Evolutionary conservation across 2,888 invertebrate species (phyloP).

Genomic region (Netelia melanura): DNA sequence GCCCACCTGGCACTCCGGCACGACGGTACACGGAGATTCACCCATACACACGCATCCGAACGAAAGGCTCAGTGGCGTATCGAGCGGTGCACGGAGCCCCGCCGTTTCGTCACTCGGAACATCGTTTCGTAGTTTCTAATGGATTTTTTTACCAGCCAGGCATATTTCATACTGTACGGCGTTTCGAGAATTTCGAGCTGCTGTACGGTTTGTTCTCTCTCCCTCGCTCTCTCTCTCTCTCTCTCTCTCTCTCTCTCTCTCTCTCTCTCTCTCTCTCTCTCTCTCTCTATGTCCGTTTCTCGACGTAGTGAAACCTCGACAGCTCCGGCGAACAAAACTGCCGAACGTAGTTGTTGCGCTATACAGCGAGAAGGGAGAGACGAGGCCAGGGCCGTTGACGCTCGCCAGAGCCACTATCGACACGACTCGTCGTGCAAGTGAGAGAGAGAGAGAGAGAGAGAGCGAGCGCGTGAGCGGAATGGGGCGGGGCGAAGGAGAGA

Average conservation of each 20-base stretch:
- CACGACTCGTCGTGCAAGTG: slow-evolving; percentile 7
- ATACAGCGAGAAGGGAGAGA: slow-evolving; percentile 64
- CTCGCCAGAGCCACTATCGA: slow-evolving; percentile 43
- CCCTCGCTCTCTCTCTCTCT: background rate
- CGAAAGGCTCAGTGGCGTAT: slow-evolving; percentile 56
- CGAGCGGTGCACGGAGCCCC: background rate
- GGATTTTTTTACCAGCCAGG: background rate
- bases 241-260: background rate
- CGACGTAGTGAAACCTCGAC: slow-evolving; percentile 23
- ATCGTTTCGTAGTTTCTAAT: background rate
- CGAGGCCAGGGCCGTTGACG: slow-evolving; percentile 69
- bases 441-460: background rate
- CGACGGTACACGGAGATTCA: slow-evolving; percentile 74
- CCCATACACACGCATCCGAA: background rate
- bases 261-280: background rate
- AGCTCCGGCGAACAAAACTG: slow-evolving; percentile 29
- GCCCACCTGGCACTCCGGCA: slow-evolving; percentile 86
- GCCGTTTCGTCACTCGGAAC: background rate
- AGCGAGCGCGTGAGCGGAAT: too few species aligned
- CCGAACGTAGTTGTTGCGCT: slow-evolving; percentile 1
- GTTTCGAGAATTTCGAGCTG: slow-evolving; percentile 41
- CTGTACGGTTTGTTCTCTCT: slow-evolving; percentile 29
- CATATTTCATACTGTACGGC: background rate
- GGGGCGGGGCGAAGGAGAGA: too few species aligned
- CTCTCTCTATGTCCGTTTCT: background rate